Conservation (phyloP, 2,888 invertebrate species). For the Volucella inanis region DNA sequence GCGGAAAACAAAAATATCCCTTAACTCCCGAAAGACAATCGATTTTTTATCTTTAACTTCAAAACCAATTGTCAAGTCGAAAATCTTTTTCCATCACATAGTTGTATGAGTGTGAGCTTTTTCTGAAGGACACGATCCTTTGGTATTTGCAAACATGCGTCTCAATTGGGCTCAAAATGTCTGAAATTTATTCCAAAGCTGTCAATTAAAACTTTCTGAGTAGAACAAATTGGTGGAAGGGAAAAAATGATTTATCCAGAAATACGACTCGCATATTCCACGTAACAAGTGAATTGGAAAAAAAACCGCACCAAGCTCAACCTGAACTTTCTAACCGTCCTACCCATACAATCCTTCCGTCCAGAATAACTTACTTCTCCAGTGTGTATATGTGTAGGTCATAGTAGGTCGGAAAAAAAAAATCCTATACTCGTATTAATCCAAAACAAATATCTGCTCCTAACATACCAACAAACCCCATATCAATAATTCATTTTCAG, state of each 20-base stretch:
- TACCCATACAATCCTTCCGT: neutral
- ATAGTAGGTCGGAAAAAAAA: neutral
- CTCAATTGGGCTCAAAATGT: neutral
- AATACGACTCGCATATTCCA: constrained; percentile 6
- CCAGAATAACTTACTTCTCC: neutral
- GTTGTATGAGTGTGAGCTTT: no score
- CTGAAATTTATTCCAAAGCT: constrained; percentile 10
- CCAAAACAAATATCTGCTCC: constrained; percentile 60
- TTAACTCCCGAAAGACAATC: no score
- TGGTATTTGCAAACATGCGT: no score
- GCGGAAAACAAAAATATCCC: no score
- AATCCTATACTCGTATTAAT: no score
- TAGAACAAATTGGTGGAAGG: no score
- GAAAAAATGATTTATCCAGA: constrained; percentile 9
- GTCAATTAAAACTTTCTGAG: constrained; percentile 12
- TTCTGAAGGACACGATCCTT: no score
- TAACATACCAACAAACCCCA: constrained; percentile 37
- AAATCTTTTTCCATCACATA: no score
- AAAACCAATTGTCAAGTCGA: no score
- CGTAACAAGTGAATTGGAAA: constrained; percentile 25
- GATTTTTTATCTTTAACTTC: no score
- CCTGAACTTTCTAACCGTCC: constrained; percentile 22
- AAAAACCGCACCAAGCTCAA: constrained; percentile 14
- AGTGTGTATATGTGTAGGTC: neutral
- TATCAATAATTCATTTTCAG: constrained; percentile 68